Conservation (phyloP, 1,140 invertebrate genomes). For the Sesamia nonagrioides region DNA sequence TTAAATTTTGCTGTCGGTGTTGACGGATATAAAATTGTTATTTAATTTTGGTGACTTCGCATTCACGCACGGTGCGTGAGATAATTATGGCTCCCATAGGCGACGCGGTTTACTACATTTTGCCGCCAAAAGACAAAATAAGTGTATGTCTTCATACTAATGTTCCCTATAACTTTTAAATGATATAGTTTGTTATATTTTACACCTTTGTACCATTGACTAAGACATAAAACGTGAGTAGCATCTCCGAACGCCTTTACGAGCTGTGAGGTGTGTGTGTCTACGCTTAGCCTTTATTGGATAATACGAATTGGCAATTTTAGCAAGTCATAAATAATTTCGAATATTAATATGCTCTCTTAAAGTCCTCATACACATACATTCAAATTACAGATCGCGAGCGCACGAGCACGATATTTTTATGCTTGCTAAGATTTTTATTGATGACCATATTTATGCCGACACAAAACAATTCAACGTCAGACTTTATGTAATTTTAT, state of each 20-base stretch:
- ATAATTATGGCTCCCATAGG: conserved; percentile 18
- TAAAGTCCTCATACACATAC: neutral
- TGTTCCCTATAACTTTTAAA: conserved; percentile 1
- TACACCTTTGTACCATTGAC: conserved; percentile 38
- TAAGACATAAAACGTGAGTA: conserved; percentile 46
- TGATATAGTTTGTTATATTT: conserved; percentile 33
- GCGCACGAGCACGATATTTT: neutral
- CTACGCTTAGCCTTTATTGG: conserved; percentile 9
- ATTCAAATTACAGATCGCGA: neutral
- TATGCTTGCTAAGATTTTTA: conserved; percentile 14
- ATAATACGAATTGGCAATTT: conserved; percentile 21
- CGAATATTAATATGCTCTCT: conserved; percentile 15
- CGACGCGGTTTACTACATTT: neutral
- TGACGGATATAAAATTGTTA: conserved; percentile 9
- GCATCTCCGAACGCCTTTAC: conserved; percentile 40
- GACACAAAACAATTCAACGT: conserved; percentile 20
- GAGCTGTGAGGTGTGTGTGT: conserved; percentile 18
- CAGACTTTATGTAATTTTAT: neutral
- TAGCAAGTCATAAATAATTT: conserved; percentile 34
- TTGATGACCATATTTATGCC: neutral
- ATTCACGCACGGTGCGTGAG: conserved; percentile 18
- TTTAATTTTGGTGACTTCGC: conserved; percentile 1
- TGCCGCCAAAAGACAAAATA: neutral
- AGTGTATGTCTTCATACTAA: conserved; percentile 8
- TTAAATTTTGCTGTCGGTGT: conserved; percentile 17